phyloP scores from a whole-genome alignment of 2,113 vertebrate genomes.

The Pseudopodoces humilis region DNA sequence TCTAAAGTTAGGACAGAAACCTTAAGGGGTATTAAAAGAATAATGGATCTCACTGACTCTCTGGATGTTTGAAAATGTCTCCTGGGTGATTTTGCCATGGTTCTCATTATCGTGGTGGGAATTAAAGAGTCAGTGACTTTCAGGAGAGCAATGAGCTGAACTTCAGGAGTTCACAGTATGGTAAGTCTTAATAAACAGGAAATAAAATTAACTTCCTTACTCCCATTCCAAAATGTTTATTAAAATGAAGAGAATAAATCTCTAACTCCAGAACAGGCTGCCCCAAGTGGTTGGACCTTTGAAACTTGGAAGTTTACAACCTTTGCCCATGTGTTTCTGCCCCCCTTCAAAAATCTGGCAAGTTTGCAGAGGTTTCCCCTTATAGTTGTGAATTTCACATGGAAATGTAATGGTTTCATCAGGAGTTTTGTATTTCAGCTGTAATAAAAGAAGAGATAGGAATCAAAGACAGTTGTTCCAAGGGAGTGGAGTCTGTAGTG shows the following conservation, averaged over 20 bases:
- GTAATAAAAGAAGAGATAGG: slow-evolving; percentile 38
- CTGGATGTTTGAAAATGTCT: background rate
- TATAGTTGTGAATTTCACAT: slow-evolving; percentile 62
- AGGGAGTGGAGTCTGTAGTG: slow-evolving; percentile 16
- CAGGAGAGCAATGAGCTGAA: background rate
- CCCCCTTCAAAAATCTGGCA: slow-evolving; percentile 24
- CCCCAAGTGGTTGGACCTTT: slow-evolving; percentile 30
- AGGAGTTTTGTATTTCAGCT: slow-evolving; percentile 48
- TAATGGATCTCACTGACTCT: background rate
- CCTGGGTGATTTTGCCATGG: background rate
- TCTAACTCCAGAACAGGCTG: background rate
- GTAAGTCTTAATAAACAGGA: slow-evolving; percentile 27
- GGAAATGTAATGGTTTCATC: slow-evolving; percentile 66
- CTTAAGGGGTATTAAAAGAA: background rate
- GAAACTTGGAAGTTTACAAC: slow-evolving; percentile 49
- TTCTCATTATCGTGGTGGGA: background rate
- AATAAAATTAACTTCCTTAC: slow-evolving; percentile 10
- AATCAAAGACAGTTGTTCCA: slow-evolving; percentile 25
- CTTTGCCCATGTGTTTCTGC: slow-evolving; percentile 40
- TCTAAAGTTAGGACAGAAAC: background rate
- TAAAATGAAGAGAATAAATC: slow-evolving; percentile 13
- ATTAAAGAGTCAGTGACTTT: background rate
- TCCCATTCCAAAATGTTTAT: slow-evolving; percentile 9
- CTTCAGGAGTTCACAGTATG: background rate
- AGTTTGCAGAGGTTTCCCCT: slow-evolving; percentile 48